Percentiles rank a stretch among this genome's conserved stretches.
phyloP scores from a whole-genome alignment of 2,797 vertebrate genomes.

The Hylomyscus alleni region DNA sequence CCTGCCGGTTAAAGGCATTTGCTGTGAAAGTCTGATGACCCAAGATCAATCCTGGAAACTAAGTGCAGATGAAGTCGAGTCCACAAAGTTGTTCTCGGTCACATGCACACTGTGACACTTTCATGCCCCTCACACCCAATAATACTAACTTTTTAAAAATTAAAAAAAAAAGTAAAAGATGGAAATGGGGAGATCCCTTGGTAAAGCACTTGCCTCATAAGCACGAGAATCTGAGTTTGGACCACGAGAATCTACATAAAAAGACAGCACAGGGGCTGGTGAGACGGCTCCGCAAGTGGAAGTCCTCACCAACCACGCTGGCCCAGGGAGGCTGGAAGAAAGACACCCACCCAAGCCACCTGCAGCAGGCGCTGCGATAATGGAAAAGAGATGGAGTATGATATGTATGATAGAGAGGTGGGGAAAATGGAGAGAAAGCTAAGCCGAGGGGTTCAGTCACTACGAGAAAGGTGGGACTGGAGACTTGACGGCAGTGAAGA shows the following conservation, averaged over 20 bases:
- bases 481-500: background rate
- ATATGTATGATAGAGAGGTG: background rate
- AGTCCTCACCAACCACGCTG: background rate
- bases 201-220: background rate
- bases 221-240: background rate
- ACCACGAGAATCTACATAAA: background rate
- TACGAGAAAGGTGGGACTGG: background rate
- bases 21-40: background rate
- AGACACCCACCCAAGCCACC: background rate
- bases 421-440: background rate
- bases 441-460: background rate
- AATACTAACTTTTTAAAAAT: background rate
- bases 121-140: background rate
- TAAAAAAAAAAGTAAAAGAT: background rate
- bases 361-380: background rate
- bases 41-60: background rate
- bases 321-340: too few species aligned
- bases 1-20: background rate
- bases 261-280: background rate
- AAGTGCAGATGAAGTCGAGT: background rate
- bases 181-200: accelerated
- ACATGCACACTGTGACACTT: background rate
- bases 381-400: background rate
- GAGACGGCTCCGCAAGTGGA: background rate
- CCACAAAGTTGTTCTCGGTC: background rate